These are phyloP conservation scores for Phaethon lepturus DNA, from an alignment of 2,113 vertebrate species.

Conservation along the genomic window DNA sequence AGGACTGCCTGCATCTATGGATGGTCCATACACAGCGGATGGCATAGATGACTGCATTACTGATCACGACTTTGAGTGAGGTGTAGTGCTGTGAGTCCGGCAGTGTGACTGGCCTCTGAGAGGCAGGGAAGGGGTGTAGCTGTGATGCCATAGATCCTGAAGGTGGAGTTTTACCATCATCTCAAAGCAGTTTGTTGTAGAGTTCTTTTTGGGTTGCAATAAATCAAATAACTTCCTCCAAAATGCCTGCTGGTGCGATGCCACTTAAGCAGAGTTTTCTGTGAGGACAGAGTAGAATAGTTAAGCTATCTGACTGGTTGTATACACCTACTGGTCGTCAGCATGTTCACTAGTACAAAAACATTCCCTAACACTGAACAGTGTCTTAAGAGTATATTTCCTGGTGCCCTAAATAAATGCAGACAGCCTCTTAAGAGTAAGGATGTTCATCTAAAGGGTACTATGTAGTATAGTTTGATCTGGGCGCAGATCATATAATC, in stretches of 20 bases:
- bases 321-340: background rate
- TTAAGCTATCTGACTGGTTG: background rate
- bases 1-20: background rate
- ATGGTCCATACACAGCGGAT: background rate
- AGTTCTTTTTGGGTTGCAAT: background rate
- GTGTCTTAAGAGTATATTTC: background rate
- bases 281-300: background rate
- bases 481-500: background rate
- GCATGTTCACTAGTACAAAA: background rate
- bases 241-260: accelerated
- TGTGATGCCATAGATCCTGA: background rate
- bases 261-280: background rate
- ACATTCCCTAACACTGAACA: background rate
- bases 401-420: background rate
- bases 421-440: background rate
- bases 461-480: background rate
- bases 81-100: background rate
- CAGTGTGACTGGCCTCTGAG: background rate
- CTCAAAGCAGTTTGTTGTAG: background rate
- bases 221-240: background rate
- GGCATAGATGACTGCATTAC: background rate
- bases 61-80: background rate
- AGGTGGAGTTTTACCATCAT: background rate
- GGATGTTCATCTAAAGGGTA: background rate
- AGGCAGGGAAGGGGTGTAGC: background rate